Evolutionary conservation across 2,888 invertebrate genomes (phyloP), one percentile per base, ranked within the genome.

Genomic region (Onchidella celtica): DNA sequence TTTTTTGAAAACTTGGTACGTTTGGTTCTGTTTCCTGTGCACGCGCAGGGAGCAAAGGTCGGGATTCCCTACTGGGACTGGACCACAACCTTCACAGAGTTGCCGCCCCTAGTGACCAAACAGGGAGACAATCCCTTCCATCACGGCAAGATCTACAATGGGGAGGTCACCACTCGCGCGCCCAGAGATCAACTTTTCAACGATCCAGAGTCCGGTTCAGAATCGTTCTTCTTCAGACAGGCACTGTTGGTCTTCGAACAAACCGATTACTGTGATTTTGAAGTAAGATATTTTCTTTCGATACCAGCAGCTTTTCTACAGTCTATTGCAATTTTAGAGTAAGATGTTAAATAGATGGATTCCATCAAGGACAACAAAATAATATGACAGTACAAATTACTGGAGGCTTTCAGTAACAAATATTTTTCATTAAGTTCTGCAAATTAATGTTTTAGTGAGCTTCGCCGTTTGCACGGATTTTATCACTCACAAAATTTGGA

Each of bases 251-350:
- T 83, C 36, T 77, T 85, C 29, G 86, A 84, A 40, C 86, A 86
- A 81, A 79, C 79, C 9, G 84, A 86, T 69, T 85, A 81, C 69
- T 85, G 86, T 65, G 82, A 84, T 78, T 85, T 85, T 74, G 85
- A 86, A 76, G 83, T 82, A 55, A 59, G 61, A n/a, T n/a, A n/a
- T n/a, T n/a, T n/a, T n/a, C n/a, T n/a, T n/a, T n/a, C n/a, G n/a
- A n/a, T n/a, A n/a, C n/a, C n/a, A n/a, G n/a, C n/a, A n/a, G n/a
- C n/a, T n/a, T n/a, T n/a, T n/a, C n/a, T n/a, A n/a, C n/a, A n/a
- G n/a, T n/a, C n/a, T n/a, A n/a, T n/a, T n/a, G n/a, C n/a, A n/a
- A n/a, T n/a, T n/a, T n/a, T n/a, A n/a, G n/a, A n/a, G n/a, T n/a
- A n/a, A n/a, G n/a, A n/a, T n/a, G n/a, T n/a, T n/a, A n/a, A n/a